A percentile compares a stretch with the other conserved stretches of the same genome.
Evolutionary conservation across 2,113 vertebrate genomes (phyloP).

Genomic region (Talpa occidentalis): DNA sequence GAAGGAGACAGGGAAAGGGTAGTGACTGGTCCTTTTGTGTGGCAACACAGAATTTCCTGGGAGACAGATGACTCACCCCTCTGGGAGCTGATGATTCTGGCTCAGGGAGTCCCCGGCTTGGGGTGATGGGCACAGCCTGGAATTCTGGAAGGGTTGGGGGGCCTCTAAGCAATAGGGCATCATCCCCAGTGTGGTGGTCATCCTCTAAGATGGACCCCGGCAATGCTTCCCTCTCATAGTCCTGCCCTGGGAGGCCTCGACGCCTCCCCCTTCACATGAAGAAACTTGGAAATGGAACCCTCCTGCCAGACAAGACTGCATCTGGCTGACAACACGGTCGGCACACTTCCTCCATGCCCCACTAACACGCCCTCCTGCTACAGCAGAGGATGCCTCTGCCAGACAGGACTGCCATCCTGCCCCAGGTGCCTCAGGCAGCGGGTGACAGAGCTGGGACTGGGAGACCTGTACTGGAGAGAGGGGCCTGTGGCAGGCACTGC

Average conservation of each 20-base stretch:
- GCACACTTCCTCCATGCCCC: background rate
- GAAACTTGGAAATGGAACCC: background rate
- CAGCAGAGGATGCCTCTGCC: background rate
- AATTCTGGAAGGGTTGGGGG: slow-evolving; percentile 40
- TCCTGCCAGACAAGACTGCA: background rate
- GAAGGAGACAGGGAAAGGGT: background rate
- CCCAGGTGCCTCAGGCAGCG: background rate
- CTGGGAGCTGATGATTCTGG: background rate
- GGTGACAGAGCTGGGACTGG: background rate
- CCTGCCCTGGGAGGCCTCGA: background rate
- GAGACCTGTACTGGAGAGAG: background rate
- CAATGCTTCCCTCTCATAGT: background rate
- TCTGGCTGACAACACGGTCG: background rate
- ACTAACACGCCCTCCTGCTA: background rate
- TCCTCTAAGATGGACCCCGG: background rate
- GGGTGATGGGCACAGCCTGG: background rate
- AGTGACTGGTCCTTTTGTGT: background rate
- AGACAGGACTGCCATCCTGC: background rate
- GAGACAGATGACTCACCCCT: slow-evolving; percentile 47
- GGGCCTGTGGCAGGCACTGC: too few species aligned
- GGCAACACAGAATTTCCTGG: background rate
- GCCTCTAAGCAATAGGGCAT: background rate
- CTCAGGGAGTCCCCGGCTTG: background rate
- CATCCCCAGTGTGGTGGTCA: background rate
- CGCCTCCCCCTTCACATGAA: background rate